These are phyloP conservation scores for Sylvia borin DNA, from an alignment of 2,797 vertebrate species.

Conservation along the genomic window DNA sequence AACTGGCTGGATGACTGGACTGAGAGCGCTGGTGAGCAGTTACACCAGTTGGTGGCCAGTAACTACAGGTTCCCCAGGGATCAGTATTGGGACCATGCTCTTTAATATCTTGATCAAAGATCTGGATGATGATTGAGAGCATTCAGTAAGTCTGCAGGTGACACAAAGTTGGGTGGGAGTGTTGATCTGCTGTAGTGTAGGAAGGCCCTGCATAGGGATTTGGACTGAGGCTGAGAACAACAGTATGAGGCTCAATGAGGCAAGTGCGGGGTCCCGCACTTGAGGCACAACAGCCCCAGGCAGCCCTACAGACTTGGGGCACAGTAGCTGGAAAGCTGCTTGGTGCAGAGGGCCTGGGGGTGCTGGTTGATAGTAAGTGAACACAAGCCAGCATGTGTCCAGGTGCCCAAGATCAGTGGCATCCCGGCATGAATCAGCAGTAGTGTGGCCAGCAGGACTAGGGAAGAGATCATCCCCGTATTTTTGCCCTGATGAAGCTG, in stretches of 20 bases:
- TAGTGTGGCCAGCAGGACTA: not conserved
- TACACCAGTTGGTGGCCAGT: not conserved
- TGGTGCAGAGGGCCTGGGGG: accelerated
- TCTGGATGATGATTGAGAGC: not conserved
- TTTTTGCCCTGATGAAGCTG: not conserved
- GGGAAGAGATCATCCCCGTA: not conserved
- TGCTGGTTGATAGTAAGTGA: accelerated
- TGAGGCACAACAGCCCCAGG: not conserved
- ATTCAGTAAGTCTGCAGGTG: not conserved
- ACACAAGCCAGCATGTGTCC: accelerated
- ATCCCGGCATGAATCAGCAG: not conserved
- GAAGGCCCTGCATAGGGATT: not conserved
- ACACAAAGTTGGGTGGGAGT: not conserved
- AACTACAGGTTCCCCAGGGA: not conserved
- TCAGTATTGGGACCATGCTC: not conserved
- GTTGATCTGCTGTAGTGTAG: not conserved
- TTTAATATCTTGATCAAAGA: not conserved
- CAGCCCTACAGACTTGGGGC: not conserved
- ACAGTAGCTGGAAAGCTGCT: not conserved
- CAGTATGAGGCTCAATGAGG: not conserved
- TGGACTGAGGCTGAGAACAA: not conserved
- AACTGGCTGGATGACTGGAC: not conserved
- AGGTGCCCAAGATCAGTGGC: not conserved
- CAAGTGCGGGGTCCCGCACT: not conserved
- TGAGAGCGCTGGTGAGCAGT: not conserved